Evolutionary conservation across 2,888 invertebrate species (phyloP), one percentile per base, ranked within the genome.

Genomic region (Cylindroiulus punctatus): DNA sequence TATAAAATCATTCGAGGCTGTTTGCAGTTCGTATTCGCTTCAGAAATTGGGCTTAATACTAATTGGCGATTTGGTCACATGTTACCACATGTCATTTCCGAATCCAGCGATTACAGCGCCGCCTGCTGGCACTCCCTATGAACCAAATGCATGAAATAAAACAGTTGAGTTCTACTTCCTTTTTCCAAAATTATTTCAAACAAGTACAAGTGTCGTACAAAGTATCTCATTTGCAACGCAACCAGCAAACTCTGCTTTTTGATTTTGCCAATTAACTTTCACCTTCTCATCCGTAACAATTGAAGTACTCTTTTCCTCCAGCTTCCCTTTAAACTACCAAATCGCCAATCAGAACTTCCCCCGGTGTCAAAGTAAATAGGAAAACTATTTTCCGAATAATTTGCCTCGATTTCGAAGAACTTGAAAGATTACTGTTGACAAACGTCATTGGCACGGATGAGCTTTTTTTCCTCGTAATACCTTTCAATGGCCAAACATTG

Each of bases 361-460:
- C 26, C 8, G 0, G 8, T n/a, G 22, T 10, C 65, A 65, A 26
- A 65, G 26, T 65, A 22, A 65, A 65, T 65, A 65, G 26, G 22
- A 65, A 65, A 65, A 52, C 2, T 26, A 26, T 65, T 65, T 65
- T 26, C 22, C 65, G 65, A 12, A 8, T 65, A 65, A 65, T 65
- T 65, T 19, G 10, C 7, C 26, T 26, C n/a, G 65, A 65, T 65
- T 65, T 65, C 65, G 10, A 65, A 65, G 65, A 65, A 65, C 65
- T 26, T 12, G 3, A 65, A 14, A 17, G 19, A 19, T 57, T 65
- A 65, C 26, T 12, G 2, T 65, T 65, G 65, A 26, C 65, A 65
- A 12, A 65, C 65, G 65, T 65, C 65, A 65, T 65, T 65, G 65
- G 26, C 65, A 65, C 26, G 26, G 26, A 65, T 26, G 65, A 65